Conservation (phyloP, 30 jellyfish, hydroid and myxozoan species). For the Catostylus mosaicus region DNA sequence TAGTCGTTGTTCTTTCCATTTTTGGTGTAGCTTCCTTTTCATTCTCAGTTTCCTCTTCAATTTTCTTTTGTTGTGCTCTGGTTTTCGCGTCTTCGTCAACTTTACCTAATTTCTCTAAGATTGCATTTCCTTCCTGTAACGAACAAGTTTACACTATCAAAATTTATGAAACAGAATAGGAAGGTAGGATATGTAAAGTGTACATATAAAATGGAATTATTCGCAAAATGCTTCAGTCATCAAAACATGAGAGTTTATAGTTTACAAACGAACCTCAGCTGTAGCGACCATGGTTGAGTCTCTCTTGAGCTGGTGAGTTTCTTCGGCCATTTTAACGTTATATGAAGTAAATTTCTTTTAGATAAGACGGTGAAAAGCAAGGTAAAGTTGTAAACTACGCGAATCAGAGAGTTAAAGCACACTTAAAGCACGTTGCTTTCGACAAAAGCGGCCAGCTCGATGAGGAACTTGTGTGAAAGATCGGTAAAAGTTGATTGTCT, state of each 20-base stretch:
- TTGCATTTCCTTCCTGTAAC: conserved; percentile 64
- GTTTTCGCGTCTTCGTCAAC: conserved; percentile 78
- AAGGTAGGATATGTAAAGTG: not conserved
- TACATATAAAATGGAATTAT: not conserved
- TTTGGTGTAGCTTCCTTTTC: conserved; percentile 40
- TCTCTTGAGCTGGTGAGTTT: conserved; percentile 67
- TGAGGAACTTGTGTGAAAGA: conserved; percentile 15
- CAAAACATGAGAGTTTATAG: not conserved
- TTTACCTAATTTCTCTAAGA: conserved; percentile 61
- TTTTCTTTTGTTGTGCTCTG: conserved; percentile 70
- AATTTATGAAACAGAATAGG: not conserved
- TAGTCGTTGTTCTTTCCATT: conserved; percentile 68
- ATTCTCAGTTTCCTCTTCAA: conserved; percentile 51
- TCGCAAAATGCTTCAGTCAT: no score
- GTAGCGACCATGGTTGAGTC: conserved; percentile 71
- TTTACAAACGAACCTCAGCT: not conserved
- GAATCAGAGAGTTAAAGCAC: not conserved
- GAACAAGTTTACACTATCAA: not conserved
- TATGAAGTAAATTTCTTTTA: not conserved
- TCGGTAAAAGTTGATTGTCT: conserved; percentile 33
- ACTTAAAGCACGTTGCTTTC: conserved; percentile 35
- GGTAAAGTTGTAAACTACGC: not conserved
- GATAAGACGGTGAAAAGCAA: not conserved
- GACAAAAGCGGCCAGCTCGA: conserved; percentile 38
- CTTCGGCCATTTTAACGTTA: conserved; percentile 45